Evolutionary conservation across 2,113 vertebrate genomes (phyloP).

Genomic region (Lota lota): DNA sequence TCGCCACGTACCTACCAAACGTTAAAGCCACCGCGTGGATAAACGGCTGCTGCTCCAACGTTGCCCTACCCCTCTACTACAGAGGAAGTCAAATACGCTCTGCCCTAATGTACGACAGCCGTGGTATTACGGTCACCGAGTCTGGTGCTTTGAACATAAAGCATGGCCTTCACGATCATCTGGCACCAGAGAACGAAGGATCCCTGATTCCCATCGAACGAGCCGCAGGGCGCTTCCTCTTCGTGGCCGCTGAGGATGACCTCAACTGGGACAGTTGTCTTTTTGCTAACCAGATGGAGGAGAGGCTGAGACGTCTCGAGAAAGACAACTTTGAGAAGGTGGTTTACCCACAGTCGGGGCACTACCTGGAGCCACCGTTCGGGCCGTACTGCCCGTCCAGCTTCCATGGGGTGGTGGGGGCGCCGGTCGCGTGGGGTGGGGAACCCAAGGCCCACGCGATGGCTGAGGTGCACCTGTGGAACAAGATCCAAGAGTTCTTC

Average conservation of each 20-base stretch:
- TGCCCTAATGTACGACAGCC: fast-evolving
- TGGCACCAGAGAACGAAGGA: constrained; percentile 54
- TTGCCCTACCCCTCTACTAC: constrained; percentile 13
- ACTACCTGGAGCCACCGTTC: constrained; percentile 59
- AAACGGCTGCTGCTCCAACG: constrained; percentile 50
- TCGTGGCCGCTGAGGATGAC: constrained; percentile 69
- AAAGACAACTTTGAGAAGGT: constrained; percentile 60
- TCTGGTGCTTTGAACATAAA: constrained; percentile 32
- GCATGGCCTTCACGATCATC: not conserved
- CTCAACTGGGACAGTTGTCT: constrained; percentile 69
- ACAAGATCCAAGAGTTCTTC: constrained; percentile 59
- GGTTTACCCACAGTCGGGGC: constrained; percentile 50
- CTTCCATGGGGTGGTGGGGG: constrained; percentile 6
- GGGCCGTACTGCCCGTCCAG: constrained; percentile 51
- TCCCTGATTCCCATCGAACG: constrained; percentile 70
- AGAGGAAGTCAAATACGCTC: constrained; percentile 29
- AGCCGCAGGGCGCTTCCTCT: constrained; percentile 69
- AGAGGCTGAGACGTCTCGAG: constrained; percentile 55
- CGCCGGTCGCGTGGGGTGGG: constrained; percentile 54
- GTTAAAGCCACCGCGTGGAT: constrained; percentile 54
- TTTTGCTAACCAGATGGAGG: constrained; percentile 50
- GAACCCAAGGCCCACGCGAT: constrained; percentile 40
- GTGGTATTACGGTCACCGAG: constrained; percentile 33
- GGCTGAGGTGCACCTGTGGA: constrained; percentile 64
- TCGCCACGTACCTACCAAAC: constrained; percentile 23